Conservation (phyloP, 1,140 invertebrate genomes). For the Drosophila nigromelanica region DNA sequence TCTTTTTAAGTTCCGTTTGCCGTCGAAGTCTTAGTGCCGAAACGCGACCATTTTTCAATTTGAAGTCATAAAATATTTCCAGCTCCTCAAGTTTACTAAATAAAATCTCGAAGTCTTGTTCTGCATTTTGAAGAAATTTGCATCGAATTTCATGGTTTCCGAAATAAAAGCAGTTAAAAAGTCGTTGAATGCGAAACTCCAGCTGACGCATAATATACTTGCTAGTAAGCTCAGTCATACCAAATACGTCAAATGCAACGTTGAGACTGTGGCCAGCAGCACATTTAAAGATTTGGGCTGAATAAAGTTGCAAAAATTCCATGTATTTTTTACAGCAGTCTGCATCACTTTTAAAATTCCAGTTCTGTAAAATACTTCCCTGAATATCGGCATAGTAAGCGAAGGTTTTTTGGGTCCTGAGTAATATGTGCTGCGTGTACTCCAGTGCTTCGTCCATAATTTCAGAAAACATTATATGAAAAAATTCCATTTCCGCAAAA, state of each 20-base stretch:
- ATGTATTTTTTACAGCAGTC: slow-evolving; percentile 61
- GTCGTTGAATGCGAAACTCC: slow-evolving; percentile 68
- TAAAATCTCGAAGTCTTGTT: slow-evolving; percentile 59
- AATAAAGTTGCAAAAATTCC: slow-evolving; percentile 66
- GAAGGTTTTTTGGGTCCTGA: slow-evolving; percentile 47
- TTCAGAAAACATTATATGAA: slow-evolving; percentile 71
- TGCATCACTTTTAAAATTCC: slow-evolving; percentile 54
- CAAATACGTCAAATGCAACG: slow-evolving; percentile 62
- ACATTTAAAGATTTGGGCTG: slow-evolving; percentile 66
- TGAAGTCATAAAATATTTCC: slow-evolving; percentile 65
- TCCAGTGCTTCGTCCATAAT: slow-evolving; percentile 69
- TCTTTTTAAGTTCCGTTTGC: not conserved
- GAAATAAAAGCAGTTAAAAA: slow-evolving; percentile 74
- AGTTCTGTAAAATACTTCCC: slow-evolving; percentile 48
- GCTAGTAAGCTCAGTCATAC: slow-evolving; percentile 62
- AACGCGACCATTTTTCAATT: slow-evolving; percentile 51
- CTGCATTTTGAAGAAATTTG: slow-evolving; percentile 62
- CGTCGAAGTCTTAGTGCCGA: slow-evolving; percentile 25
- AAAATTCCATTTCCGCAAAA: slow-evolving; percentile 79
- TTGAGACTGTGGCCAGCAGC: slow-evolving; percentile 43
- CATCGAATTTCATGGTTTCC: slow-evolving; percentile 55
- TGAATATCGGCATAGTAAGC: slow-evolving; percentile 64
- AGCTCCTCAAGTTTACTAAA: slow-evolving; percentile 62
- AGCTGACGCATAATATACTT: slow-evolving; percentile 69
- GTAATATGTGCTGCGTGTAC: slow-evolving; percentile 56